Evolutionary conservation across 2,888 invertebrate genomes (phyloP).

Genomic region (Phymatocera aterrima): DNA sequence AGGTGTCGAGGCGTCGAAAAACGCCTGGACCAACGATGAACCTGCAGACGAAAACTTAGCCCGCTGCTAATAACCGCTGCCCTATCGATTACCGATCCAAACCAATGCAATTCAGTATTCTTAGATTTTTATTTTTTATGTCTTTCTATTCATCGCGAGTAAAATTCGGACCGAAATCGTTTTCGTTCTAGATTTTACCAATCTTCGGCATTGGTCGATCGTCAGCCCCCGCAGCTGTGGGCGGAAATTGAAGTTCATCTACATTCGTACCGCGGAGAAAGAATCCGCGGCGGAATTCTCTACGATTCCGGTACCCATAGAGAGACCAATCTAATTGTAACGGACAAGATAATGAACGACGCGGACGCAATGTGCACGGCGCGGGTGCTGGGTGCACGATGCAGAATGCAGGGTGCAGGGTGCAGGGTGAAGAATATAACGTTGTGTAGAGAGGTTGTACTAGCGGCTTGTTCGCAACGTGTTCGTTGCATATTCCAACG

Average conservation of each 20-base stretch:
- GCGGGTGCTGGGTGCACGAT: no score
- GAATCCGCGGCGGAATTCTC: not conserved
- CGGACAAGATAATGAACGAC: constrained; percentile 14
- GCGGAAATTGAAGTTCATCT: no score
- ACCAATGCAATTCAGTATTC: no score
- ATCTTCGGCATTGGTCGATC: no score
- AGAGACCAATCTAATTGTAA: not conserved
- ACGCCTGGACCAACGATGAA: not conserved
- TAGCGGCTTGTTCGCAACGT: not conserved
- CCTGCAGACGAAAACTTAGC: not conserved
- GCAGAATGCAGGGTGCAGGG: no score
- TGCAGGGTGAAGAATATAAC: no score
- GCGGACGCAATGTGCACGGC: no score
- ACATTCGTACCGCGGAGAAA: no score
- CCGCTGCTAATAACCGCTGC: not conserved
- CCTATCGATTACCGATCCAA: not conserved
- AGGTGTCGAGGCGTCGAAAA: constrained; percentile 33
- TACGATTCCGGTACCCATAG: no score
- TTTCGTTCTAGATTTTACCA: not conserved
- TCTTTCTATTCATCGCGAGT: no score
- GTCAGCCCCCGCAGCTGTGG: no score
- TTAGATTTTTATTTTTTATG: no score
- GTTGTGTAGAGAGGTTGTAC: not conserved
- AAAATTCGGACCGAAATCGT: not conserved
- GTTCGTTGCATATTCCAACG: constrained; percentile 37